phyloP scores from a whole-genome alignment of 2,888 invertebrate genomes.

The Xanthia icteritia region DNA sequence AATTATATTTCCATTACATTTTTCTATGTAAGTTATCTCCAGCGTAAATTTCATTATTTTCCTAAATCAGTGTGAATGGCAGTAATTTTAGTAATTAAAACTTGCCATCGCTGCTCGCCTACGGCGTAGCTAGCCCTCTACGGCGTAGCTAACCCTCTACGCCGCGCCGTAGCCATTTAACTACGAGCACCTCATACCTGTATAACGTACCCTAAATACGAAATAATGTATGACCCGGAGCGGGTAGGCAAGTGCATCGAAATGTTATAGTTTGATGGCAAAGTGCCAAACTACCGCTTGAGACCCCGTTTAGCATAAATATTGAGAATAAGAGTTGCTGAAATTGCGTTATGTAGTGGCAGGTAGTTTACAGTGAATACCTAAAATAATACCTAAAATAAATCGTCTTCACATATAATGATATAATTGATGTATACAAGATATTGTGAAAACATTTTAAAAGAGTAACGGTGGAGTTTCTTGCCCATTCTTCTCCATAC shows the following conservation, averaged over 20 bases:
- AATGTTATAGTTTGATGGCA: conserved; percentile 39
- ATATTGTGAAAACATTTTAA: too few relatives aligned
- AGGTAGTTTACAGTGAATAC: background rate
- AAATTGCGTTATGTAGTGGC: conserved; percentile 12
- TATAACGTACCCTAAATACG: background rate
- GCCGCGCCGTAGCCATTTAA: conserved; percentile 1
- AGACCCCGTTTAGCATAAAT: conserved; percentile 28
- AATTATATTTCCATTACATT: background rate
- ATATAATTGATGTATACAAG: too few relatives aligned
- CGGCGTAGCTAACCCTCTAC: background rate
- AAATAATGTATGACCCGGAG: conserved; percentile 27
- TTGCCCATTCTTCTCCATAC: too few relatives aligned
- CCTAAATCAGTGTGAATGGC: too few relatives aligned
- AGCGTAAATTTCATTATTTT: background rate
- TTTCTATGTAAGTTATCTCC: background rate
- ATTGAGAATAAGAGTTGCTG: conserved; percentile 31
- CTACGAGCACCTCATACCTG: conserved; percentile 17
- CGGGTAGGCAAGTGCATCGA: conserved; percentile 42
- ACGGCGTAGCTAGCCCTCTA: background rate
- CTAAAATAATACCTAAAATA: too few relatives aligned
- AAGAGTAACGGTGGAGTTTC: too few relatives aligned
- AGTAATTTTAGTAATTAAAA: background rate
- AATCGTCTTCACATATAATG: too few relatives aligned
- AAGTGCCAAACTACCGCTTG: conserved; percentile 43
- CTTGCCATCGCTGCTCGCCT: background rate